Evolutionary conservation across 2,888 invertebrate species (phyloP).

Genomic region (Synergus japonicus): DNA sequence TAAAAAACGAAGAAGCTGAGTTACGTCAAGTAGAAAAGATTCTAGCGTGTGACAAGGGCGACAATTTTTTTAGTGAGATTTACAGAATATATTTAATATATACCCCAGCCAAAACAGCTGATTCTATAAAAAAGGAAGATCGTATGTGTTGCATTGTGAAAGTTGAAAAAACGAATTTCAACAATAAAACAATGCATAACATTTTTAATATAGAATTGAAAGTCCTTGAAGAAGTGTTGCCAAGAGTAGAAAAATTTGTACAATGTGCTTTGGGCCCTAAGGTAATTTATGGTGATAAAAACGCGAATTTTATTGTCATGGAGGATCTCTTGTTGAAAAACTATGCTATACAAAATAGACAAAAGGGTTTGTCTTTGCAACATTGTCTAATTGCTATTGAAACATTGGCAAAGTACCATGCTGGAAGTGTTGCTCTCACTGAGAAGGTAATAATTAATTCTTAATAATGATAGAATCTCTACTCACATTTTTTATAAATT

Average conservation of each 20-base stretch:
- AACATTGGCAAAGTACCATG: conserved; percentile 61
- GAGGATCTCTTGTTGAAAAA: conserved; percentile 57
- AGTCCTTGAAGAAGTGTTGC: background rate
- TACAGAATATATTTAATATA: conserved; percentile 24
- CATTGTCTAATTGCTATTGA: conserved; percentile 57
- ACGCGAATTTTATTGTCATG: conserved; percentile 51
- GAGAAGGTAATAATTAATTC: conserved; percentile 55
- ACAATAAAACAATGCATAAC: conserved; percentile 11
- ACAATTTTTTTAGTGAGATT: conserved; percentile 34
- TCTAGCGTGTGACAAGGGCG: background rate
- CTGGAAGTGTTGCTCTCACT: conserved; percentile 59
- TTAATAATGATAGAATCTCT: background rate
- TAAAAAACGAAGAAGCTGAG: background rate
- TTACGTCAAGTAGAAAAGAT: background rate
- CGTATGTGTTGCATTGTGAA: conserved; percentile 5
- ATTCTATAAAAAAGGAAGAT: background rate
- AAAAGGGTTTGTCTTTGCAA: conserved; percentile 55
- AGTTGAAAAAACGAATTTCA: background rate
- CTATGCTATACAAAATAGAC: conserved; percentile 58
- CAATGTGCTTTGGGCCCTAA: conserved; percentile 15
- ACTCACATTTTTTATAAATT: background rate
- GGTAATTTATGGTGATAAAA: conserved; percentile 1
- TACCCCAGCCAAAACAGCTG: background rate
- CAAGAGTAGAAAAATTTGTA: conserved; percentile 11
- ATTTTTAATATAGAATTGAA: conserved; percentile 13